These are phyloP conservation scores for Falco peregrinus DNA, from an alignment of 2,797 vertebrate species.

Conservation along the genomic window DNA sequence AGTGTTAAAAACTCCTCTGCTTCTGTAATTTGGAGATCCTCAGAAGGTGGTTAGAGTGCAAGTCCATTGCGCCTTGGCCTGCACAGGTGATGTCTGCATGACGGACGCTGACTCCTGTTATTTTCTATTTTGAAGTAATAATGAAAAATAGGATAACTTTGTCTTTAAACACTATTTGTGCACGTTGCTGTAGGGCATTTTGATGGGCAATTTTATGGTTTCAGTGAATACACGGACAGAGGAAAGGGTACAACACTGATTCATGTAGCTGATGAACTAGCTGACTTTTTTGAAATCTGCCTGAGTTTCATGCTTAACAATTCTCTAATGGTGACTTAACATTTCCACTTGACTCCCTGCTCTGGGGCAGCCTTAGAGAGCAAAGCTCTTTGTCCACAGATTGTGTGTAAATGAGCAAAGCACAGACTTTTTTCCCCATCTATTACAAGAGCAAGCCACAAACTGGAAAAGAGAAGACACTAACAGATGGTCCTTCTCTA, in stretches of 20 bases:
- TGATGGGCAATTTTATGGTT: not conserved
- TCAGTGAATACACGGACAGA: not conserved
- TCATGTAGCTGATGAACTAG: not conserved
- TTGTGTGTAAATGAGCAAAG: not conserved
- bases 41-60: not conserved
- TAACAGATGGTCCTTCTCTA: not conserved
- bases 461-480: not conserved
- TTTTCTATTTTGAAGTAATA: not conserved
- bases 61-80: not conserved
- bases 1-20: not conserved
- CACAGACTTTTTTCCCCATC: not conserved
- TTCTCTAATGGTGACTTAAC: not conserved
- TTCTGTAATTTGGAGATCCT: not conserved
- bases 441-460: not conserved
- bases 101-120: not conserved
- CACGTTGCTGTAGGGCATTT: not conserved
- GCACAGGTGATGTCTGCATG: not conserved
- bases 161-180: not conserved
- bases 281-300: not conserved
- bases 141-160: not conserved
- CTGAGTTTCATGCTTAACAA: not conserved
- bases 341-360: not conserved
- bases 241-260: not conserved
- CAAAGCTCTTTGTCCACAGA: not conserved
- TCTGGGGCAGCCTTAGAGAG: not conserved